Evolutionary conservation across 2,888 invertebrate genomes (phyloP), one percentile per base, ranked within the genome.

Genomic region (Serripes groenlandicus): DNA sequence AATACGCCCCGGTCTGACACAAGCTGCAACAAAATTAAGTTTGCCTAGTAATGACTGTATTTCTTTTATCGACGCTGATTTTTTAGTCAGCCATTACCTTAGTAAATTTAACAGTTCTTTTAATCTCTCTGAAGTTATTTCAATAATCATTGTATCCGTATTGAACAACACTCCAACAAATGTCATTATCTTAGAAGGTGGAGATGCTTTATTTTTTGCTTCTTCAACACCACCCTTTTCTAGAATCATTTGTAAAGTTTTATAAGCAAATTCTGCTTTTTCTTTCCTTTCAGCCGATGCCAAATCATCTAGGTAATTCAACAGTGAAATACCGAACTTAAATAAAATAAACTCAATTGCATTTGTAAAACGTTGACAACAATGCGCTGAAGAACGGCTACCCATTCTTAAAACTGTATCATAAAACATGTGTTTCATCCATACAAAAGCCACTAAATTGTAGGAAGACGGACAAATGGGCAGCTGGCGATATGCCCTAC

Each of bases 271-370:
- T 3, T 60, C 9, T 4, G 60, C 60, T 26, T 60, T 60, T 7
- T 4, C 18, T 30, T 60, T 60, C 18, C 28, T 28, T 60, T 60
- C 60, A 7, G 26, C 60, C 7, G 28, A 26, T 3, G 60, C 60
- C 30, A 60, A 60, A 30, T 60, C 60, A 23, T 60, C 60, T 5
- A 60, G 18, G 18, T 60, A 60, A 60, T 60, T 60, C 18, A 60
- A 60, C 4, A 60, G 15, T 4, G 28, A 60, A 18, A 60, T 60
- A 3, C 60, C 60, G 18, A 60, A 28, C 28, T 30, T 60, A 60
- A 60, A 60, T 28, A 60, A 26, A 3, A 60, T 60, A 28, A 28
- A 60, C 2, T 23, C 9, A 3, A 60, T 3, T 15, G 60, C 60
- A 28, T 60, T 60, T 3, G 60, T 60, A 5, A 60, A 26, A 7